phyloP scores from a whole-genome alignment of 1,140 invertebrate species.

The Drosophila seguyi region DNA sequence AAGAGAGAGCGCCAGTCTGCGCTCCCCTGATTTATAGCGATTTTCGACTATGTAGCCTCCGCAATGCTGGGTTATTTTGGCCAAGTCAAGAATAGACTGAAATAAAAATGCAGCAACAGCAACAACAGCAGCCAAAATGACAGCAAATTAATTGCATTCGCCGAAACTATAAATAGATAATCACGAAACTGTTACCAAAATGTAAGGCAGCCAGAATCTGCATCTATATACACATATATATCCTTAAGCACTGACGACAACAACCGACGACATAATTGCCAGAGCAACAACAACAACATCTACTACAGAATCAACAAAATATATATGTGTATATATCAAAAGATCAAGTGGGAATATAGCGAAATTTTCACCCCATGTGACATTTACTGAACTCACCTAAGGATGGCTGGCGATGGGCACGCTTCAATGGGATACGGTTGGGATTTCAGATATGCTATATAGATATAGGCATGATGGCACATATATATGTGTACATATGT shows the following conservation, averaged over 20 bases:
- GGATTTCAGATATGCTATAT: constrained; percentile 40
- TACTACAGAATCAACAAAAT: not conserved
- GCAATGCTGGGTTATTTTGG: constrained; percentile 25
- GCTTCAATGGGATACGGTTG: constrained; percentile 57
- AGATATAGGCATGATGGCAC: constrained; percentile 28
- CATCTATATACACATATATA: not conserved
- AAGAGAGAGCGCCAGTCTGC: no score
- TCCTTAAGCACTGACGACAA: constrained; percentile 46
- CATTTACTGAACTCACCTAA: constrained; percentile 43
- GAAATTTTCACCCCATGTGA: constrained; percentile 41
- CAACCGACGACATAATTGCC: constrained; percentile 51
- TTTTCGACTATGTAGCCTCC: constrained; percentile 20
- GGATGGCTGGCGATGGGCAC: constrained; percentile 15
- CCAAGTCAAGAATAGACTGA: constrained; percentile 44
- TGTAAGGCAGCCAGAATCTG: constrained; percentile 30
- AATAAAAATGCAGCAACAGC: constrained; percentile 33
- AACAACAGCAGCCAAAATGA: constrained; percentile 45
- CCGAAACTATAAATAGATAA: constrained; percentile 50
- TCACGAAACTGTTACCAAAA: constrained; percentile 53
- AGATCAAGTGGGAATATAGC: constrained; percentile 22
- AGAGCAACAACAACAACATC: not conserved
- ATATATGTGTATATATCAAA: constrained; percentile 6
- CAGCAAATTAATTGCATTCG: constrained; percentile 66
- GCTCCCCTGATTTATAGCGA: no score
- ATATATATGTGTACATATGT: not conserved